Evolutionary conservation across 2,113 vertebrate genomes (phyloP), one percentile per base, ranked within the genome.

Genomic region (Phycodurus eques): DNA sequence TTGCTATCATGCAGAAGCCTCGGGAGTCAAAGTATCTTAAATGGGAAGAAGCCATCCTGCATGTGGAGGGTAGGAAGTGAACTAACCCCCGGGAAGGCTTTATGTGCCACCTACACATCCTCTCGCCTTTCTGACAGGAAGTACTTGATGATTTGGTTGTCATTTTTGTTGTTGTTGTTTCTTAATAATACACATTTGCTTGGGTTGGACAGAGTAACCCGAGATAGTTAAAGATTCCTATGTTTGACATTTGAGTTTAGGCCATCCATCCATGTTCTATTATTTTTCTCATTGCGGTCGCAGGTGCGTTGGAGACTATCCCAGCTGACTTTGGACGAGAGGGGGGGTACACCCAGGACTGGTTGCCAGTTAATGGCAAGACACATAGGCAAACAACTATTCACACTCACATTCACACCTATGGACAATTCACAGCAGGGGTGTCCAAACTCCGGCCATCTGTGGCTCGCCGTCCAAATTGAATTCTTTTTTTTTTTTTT

Each of bases 1-100:
- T 83, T 91, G 80, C 92, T 96, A 96, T 96, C 94, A 15, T 81
- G 87, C 91, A 88, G 89, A 94, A 88, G 93, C 96, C 97, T 96
- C 94, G 97, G 95, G 89, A 91, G 88, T 65, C 74, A n/a, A 35
- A 81, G 76, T 78, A 68, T 88, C 89, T 92, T 92, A 92, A 93
- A 91, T 88, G 76, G 68, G 72, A 79, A 76, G 70, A 72, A 80
- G 80, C 78, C 78, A 82, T 83, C 71, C 59, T 82, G 83, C 86
- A 64, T 44, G 39, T 35, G 56, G 15, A 78, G 84, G 78, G 80
- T 86, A 94, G 94, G 94, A 95, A 95, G 88, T 90, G 82, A 89
- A 71, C 42, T 74, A 73, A 66, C 78, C 76, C 76, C 49, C 79
- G 83, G 75, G 79, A 89, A 88, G 85, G 83, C 78, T 63, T 84